Evolutionary conservation across 2,888 invertebrate genomes (phyloP).

Genomic region (Callimorpha dominula): DNA sequence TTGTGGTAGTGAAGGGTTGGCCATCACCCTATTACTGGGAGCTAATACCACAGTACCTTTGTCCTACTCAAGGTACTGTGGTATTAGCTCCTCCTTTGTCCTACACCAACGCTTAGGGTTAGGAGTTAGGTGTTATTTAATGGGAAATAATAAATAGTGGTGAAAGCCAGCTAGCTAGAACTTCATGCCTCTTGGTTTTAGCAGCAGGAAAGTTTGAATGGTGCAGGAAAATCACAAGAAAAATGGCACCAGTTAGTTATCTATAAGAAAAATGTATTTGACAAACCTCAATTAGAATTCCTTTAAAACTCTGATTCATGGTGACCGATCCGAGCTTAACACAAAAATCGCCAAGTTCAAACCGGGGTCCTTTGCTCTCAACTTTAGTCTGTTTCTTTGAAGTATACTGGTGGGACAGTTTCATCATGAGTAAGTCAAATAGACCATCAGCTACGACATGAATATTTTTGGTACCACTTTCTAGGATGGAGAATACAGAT

Average conservation of each 20-base stretch:
- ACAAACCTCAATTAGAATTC: constrained; percentile 94
- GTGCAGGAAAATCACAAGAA: neutral
- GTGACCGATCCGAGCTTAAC: constrained; percentile 97
- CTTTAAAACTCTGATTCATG: constrained; percentile 97
- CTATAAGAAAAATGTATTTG: neutral
- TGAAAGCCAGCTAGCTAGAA: too few relatives aligned
- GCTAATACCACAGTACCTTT: too few relatives aligned
- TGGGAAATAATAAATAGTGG: too few relatives aligned
- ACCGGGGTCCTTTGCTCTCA: constrained; percentile 95
- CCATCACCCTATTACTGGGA: too few relatives aligned
- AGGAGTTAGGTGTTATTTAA: too few relatives aligned
- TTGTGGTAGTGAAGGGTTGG: too few relatives aligned
- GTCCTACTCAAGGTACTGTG: too few relatives aligned
- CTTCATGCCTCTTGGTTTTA: too few relatives aligned
- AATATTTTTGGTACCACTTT: constrained; percentile 94
- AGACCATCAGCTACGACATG: constrained; percentile 96
- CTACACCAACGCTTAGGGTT: too few relatives aligned
- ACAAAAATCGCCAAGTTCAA: constrained; percentile 96
- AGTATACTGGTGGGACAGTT: constrained; percentile 94
- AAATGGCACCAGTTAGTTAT: neutral
- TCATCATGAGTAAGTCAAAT: constrained; percentile 96
- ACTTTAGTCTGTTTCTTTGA: constrained; percentile 96
- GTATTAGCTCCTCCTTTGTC: too few relatives aligned
- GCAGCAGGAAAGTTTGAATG: too few relatives aligned
- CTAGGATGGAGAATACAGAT: constrained; percentile 96